Base-by-base conservation (phyloP, 2,888 invertebrate genomes). In the Platerodrilus igneus region DNA sequence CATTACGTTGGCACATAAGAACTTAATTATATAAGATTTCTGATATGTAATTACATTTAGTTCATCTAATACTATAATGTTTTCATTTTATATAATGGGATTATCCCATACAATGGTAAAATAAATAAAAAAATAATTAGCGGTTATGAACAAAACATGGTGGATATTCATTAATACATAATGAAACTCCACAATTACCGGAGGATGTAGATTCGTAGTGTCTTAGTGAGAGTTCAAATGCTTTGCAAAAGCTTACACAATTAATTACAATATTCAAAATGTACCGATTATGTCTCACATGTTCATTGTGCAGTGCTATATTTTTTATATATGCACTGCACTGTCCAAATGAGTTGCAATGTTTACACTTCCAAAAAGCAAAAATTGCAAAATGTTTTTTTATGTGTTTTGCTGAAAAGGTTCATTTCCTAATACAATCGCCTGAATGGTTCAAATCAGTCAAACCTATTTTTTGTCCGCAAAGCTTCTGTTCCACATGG, bases 381-480 rank as follows among this genome's bases (percentile, higher is more conserved):
- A 8, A 11, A 33, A 33, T 16, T 21, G 8, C 14, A 33, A 3
- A 4, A 10, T 7, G 14, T 33, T 33, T 3, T 23, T 9, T n/a
- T n/a, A n/a, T n/a, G 20, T 35, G 19, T 2, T 16, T 13, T 15
- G 10, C 10, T 4, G 26, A 13, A 28, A 38, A 35, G 38, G 53
- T 27, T 13, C 14, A 20, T 19, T 31, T 31, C 2, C 18, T 31
- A 21, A 31, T 31, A 20, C 13, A 11, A n/a, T 8, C 20, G n/a
- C 10, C n/a, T 14, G 20, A 14, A 13, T 31, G 31, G 5, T 21
- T 13, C 13, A 31, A 20, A 20, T 31, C 31, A 2, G n/a, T 31
- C n/a, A 31, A 6, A 4, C 21, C 29, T 9, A 7, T 29, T 19
- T 69, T n/a, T 68, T 28, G 81, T 11, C 32, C 32, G 22, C 3